Evolutionary conservation across 2,888 invertebrate genomes (phyloP).

Genomic region (Conchocele bisecta): DNA sequence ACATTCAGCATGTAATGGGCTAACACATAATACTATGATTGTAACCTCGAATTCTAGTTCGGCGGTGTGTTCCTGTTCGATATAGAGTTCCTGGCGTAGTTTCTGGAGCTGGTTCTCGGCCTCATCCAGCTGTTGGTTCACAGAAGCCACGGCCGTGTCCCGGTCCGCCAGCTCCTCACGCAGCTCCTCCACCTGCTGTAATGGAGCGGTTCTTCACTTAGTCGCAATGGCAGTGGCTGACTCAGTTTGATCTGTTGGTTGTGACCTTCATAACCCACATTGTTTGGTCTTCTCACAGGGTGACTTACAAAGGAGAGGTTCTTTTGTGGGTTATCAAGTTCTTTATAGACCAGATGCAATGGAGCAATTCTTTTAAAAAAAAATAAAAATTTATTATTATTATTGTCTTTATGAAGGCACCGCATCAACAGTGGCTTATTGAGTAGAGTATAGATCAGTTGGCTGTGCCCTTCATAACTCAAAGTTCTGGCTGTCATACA

Average conservation of each 20-base stretch:
- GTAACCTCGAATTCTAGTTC: constrained; percentile 59
- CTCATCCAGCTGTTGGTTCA: constrained; percentile 67
- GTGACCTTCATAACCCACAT: too few species aligned
- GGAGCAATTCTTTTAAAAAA: background rate
- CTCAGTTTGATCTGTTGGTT: too few species aligned
- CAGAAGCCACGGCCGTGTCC: constrained; percentile 57
- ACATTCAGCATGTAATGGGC: too few species aligned
- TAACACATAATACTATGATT: too few species aligned
- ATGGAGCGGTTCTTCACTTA: constrained; percentile 52
- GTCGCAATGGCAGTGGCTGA: background rate
- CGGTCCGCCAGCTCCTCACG: constrained; percentile 71
- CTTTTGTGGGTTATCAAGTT: too few species aligned
- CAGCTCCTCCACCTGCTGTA: constrained; percentile 60
- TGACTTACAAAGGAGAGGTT: too few species aligned
- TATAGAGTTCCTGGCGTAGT: constrained; percentile 66
- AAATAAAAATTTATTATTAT: background rate
- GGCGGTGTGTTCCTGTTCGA: constrained; percentile 64
- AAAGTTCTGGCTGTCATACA: too few species aligned
- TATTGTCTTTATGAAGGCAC: background rate
- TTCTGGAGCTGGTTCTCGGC: constrained; percentile 68
- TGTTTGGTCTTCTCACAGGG: too few species aligned
- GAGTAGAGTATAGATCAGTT: too few species aligned
- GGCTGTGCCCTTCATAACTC: too few species aligned
- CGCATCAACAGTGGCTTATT: background rate
- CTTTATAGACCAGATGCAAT: too few species aligned